Evolutionary conservation across 2,797 vertebrate species (phyloP).

Genomic region (Malurus leucopterus): DNA sequence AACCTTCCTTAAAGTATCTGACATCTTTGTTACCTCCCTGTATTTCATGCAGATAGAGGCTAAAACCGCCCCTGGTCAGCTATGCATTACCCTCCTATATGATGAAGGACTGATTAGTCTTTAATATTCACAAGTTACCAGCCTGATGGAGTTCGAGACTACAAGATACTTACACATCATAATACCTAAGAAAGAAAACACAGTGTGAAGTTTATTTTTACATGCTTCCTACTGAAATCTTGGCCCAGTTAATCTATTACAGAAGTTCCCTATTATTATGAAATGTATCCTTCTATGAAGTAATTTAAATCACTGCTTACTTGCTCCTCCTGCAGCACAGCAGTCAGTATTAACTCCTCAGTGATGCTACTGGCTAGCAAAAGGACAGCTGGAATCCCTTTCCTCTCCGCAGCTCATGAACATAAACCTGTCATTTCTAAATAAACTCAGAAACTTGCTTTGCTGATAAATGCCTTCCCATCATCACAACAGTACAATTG

Average conservation of each 20-base stretch:
- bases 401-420: background rate
- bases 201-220: background rate
- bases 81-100: background rate
- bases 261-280: background rate
- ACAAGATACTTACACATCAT: background rate
- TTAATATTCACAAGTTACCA: background rate
- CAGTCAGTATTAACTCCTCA: background rate
- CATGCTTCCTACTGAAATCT: background rate
- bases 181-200: background rate
- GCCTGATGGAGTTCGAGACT: background rate
- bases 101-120: background rate
- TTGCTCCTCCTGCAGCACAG: background rate
- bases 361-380: background rate
- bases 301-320: background rate
- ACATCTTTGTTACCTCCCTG: background rate
- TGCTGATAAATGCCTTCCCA: background rate
- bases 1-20: background rate
- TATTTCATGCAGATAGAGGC: background rate
- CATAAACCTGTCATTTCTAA: background rate
- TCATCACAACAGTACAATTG: fast-evolving
- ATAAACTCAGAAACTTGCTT: background rate
- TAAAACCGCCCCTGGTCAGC: background rate
- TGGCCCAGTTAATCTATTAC: background rate
- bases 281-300: background rate
- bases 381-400: background rate